Conservation (phyloP, 2,888 invertebrate genomes). For the Arctia plantaginis region DNA sequence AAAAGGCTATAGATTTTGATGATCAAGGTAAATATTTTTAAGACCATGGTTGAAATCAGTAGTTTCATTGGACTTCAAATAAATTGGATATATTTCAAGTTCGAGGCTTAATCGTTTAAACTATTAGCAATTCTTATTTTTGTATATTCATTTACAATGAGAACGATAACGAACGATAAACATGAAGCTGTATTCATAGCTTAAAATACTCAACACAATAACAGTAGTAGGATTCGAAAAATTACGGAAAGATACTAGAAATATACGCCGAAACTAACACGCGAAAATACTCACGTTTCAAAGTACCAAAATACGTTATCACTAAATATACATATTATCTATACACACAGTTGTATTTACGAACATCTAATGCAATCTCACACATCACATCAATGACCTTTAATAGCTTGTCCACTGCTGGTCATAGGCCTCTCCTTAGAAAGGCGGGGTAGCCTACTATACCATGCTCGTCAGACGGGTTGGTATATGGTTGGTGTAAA, state of each 20-base stretch:
- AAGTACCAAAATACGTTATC: not conserved
- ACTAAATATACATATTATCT: not conserved
- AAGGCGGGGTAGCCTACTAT: too few relatives aligned
- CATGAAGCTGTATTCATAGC: not conserved
- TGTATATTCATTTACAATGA: not conserved
- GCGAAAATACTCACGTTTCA: constrained; percentile 3
- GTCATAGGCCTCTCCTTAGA: too few relatives aligned
- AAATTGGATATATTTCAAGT: too few relatives aligned
- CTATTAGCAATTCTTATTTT: too few relatives aligned
- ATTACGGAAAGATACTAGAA: constrained; percentile 8
- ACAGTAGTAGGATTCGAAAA: not conserved
- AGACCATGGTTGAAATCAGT: too few relatives aligned
- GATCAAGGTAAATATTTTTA: too few relatives aligned
- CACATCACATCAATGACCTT: not conserved
- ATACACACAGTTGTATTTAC: not conserved
- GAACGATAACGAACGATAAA: not conserved
- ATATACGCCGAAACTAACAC: constrained; percentile 2
- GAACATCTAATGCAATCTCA: not conserved
- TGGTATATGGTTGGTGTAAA: too few relatives aligned
- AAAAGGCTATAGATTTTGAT: too few relatives aligned
- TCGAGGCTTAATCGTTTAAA: too few relatives aligned
- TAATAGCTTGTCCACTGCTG: not conserved
- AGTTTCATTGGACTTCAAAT: too few relatives aligned
- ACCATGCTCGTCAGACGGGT: too few relatives aligned
- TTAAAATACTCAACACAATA: constrained; percentile 2